These are phyloP conservation scores for Caenorhabditis becei DNA, from an alignment of 2,888 invertebrate genomes.

Conservation along the genomic window DNA sequence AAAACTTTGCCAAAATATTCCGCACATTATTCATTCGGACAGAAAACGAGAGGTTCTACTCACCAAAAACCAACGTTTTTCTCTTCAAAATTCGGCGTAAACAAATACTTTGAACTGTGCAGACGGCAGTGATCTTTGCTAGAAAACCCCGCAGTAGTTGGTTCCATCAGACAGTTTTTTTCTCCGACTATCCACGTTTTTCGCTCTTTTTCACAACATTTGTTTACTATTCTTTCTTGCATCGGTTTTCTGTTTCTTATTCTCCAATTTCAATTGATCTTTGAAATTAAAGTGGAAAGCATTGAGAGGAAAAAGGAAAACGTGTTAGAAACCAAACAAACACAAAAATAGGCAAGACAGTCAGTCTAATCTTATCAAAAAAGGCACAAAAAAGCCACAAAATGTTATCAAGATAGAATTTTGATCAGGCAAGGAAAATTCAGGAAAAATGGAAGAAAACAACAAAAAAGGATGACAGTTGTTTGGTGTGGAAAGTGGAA, in stretches of 20 bases:
- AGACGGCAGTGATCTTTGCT: conserved; percentile 21
- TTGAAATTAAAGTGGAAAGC: conserved; percentile 17
- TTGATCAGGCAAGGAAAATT: too few relatives aligned
- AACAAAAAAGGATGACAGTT: too few relatives aligned
- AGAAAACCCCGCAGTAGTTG: background rate
- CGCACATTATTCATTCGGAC: background rate
- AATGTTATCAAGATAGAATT: too few relatives aligned
- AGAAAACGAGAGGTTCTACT: background rate
- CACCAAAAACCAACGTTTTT: background rate
- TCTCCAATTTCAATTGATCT: conserved; percentile 54
- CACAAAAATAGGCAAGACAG: background rate
- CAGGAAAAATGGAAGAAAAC: too few relatives aligned
- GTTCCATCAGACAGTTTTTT: conserved; percentile 1
- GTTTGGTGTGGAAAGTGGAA: too few relatives aligned
- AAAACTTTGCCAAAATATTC: too few relatives aligned
- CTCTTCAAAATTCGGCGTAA: conserved; percentile 1
- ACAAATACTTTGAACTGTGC: conserved; percentile 5
- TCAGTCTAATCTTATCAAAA: background rate
- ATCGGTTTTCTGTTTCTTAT: conserved; percentile 17
- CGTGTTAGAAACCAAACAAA: background rate
- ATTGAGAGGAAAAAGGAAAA: background rate
- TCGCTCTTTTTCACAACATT: conserved; percentile 8
- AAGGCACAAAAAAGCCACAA: too few relatives aligned
- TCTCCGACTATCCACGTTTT: background rate
- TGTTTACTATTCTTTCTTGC: conserved; percentile 13